phyloP scores from a whole-genome alignment of 2,888 invertebrate genomes.

The Antitype chi region DNA sequence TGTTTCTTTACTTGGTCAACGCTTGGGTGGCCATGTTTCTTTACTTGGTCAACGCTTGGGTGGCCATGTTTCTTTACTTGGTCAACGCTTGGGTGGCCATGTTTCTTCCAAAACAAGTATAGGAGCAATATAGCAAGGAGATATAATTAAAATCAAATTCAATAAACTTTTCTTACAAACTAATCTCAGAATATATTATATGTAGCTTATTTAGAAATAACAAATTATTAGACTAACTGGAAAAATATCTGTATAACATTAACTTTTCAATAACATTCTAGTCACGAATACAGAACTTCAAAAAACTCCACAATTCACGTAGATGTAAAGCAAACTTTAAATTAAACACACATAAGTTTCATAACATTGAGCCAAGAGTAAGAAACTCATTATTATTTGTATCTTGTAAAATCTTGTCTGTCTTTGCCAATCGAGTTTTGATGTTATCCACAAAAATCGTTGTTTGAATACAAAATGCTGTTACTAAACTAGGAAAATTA shows the following conservation, averaged over 20 bases:
- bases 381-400: constrained; percentile 39
- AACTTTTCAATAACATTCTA: background rate
- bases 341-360: constrained; percentile 39
- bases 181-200: no score
- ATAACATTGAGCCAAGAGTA: constrained; percentile 1
- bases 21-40: no score
- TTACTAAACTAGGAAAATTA: constrained; percentile 10
- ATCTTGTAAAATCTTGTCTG: no score
- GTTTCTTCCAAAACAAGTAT: background rate
- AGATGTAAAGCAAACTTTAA: constrained; percentile 37
- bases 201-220: background rate
- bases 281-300: background rate
- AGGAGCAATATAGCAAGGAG: background rate
- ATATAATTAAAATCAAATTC: background rate
- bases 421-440: constrained; percentile 28
- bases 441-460: constrained; percentile 37
- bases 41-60: background rate
- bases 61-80: no score
- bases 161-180: background rate
- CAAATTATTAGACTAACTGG: no score
- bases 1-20: background rate
- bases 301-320: background rate
- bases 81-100: background rate
- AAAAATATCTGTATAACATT: background rate
- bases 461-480: constrained; percentile 29